Evolutionary conservation across 2,797 vertebrate genomes (phyloP).

Genomic region (Dryobates pubescens): DNA sequence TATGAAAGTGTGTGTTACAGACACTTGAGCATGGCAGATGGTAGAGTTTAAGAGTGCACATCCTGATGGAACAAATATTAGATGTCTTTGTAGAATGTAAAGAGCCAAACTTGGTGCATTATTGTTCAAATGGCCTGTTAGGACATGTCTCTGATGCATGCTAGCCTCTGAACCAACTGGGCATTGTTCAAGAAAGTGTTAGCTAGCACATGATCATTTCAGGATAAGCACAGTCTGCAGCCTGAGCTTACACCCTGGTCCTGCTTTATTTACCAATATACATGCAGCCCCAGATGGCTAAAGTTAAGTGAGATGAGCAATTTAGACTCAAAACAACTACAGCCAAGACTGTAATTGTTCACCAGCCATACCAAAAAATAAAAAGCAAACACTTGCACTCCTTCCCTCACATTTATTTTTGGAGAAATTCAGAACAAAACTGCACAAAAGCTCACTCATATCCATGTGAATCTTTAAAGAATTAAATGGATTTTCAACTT

Average conservation of each 20-base stretch:
- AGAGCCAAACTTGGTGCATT: not conserved
- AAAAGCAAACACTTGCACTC: not conserved
- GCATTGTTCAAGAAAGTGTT: not conserved
- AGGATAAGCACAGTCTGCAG: not conserved
- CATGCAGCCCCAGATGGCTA: not conserved
- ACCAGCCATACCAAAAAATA: not conserved
- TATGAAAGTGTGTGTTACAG: not conserved
- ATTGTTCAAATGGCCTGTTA: not conserved
- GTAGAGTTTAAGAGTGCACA: not conserved
- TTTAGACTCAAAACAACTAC: not conserved
- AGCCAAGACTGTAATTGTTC: not conserved
- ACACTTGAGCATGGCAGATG: not conserved
- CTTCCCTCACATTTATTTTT: not conserved
- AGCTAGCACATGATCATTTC: not conserved
- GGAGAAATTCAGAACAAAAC: not conserved
- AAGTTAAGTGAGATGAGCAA: not conserved
- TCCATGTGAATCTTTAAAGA: not conserved
- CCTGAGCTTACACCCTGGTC: not conserved
- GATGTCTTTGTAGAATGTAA: not conserved
- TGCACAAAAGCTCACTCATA: not conserved
- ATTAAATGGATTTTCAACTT: not conserved
- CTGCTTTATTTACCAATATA: not conserved
- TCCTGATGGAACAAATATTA: not conserved
- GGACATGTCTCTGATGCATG: not conserved
- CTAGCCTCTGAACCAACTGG: not conserved